These are phyloP conservation scores for Thinocorus orbignyianus DNA, from an alignment of 2,113 vertebrate genomes.

Conservation along the genomic window DNA sequence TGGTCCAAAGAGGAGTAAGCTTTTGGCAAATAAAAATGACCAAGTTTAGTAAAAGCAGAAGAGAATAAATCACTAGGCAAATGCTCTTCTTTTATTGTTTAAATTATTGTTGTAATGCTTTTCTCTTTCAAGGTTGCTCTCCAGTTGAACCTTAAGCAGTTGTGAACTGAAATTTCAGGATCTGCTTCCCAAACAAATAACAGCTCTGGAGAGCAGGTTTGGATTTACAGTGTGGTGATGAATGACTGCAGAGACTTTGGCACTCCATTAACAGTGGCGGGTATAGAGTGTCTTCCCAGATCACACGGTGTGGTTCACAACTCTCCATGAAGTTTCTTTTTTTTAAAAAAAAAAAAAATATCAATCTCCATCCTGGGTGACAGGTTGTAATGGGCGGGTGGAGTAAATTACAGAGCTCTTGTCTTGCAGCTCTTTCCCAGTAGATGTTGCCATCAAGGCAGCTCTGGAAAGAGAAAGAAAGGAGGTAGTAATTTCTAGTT, in stretches of 20 bases:
- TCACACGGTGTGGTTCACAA: background rate
- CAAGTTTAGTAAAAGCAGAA: background rate
- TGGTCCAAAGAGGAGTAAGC: background rate
- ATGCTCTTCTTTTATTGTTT: background rate
- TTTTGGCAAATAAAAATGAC: background rate
- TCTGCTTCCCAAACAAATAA: background rate
- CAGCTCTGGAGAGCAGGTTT: background rate
- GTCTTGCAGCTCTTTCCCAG: background rate
- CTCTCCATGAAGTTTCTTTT: background rate
- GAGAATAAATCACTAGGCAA: background rate
- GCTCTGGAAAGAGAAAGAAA: background rate
- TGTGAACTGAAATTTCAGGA: background rate
- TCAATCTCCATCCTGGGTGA: background rate
- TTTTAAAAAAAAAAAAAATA: too few species aligned
- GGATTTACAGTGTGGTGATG: background rate
- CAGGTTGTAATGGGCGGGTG: background rate
- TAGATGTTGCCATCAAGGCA: background rate
- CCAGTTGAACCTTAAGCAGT: background rate
- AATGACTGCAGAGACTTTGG: background rate
- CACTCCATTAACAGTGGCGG: background rate
- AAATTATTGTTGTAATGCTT: background rate
- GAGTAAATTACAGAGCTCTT: background rate
- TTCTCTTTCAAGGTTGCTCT: background rate
- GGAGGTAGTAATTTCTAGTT: background rate
- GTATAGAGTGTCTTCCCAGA: background rate